Conservation (phyloP, 2,797 vertebrate genomes). For the Propithecus deckenii region DNA sequence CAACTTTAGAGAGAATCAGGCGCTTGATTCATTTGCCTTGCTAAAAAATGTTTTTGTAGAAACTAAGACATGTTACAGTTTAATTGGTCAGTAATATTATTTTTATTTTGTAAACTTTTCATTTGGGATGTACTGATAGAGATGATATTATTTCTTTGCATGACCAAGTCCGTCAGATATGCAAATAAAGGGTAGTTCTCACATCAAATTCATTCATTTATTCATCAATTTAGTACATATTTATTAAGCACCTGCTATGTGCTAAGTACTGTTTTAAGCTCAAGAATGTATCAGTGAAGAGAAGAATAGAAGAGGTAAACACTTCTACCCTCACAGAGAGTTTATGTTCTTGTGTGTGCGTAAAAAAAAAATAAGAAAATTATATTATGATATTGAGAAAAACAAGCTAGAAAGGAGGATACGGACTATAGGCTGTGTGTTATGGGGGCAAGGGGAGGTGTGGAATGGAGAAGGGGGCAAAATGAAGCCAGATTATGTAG, state of each 20-base stretch:
- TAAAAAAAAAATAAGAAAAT: neutral
- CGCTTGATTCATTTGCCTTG: neutral
- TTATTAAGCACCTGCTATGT: neutral
- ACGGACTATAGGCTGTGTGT: neutral
- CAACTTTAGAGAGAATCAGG: neutral
- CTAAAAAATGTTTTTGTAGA: neutral
- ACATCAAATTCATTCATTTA: neutral
- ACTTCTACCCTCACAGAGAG: neutral
- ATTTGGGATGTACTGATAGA: neutral
- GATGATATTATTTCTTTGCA: neutral
- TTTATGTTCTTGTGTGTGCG: neutral
- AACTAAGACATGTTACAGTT: neutral
- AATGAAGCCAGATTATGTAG: neutral
- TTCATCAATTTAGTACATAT: neutral
- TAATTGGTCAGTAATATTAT: neutral
- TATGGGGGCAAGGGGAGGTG: fast-evolving
- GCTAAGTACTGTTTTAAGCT: neutral
- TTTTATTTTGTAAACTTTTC: conserved; percentile 43
- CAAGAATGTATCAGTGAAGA: neutral
- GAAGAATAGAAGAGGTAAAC: neutral
- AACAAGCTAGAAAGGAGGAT: neutral
- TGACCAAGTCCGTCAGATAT: neutral
- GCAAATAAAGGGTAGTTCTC: neutral
- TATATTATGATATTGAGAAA: neutral
- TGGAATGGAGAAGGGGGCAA: neutral